phyloP scores from a whole-genome alignment of 2,797 vertebrate species.

The Hybognathus amarus region DNA sequence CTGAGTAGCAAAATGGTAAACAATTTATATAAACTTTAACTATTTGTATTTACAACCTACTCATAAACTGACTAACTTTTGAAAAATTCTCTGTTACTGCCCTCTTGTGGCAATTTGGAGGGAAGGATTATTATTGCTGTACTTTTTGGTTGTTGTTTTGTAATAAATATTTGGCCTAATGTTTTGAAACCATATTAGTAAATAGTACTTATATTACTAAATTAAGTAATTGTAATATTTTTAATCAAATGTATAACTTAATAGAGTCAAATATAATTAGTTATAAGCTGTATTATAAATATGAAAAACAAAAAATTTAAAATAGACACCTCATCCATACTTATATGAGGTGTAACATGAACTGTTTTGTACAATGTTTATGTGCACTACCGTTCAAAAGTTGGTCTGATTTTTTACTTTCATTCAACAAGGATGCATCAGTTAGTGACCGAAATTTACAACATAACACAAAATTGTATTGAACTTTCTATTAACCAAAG shows the following conservation, averaged over 20 bases:
- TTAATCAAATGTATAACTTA: not conserved
- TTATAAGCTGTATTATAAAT: not conserved
- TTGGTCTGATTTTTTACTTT: not conserved
- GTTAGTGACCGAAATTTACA: not conserved
- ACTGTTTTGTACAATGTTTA: not conserved
- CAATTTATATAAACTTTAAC: not conserved
- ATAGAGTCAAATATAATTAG: not conserved
- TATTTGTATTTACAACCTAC: not conserved
- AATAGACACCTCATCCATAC: not conserved
- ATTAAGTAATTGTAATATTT: not conserved
- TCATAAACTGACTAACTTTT: not conserved
- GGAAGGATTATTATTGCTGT: not conserved
- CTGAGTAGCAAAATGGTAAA: not conserved
- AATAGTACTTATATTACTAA: not conserved
- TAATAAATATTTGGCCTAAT: not conserved
- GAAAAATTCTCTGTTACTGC: not conserved
- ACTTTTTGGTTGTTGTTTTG: not conserved
- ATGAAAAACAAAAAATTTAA: not conserved
- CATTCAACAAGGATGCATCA: not conserved
- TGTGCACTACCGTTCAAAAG: not conserved
- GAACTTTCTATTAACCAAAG: too few relatives aligned
- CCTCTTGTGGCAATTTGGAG: slow-evolving; percentile 11
- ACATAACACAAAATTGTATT: too few relatives aligned
- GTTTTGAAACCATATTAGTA: not conserved
- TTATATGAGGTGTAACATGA: not conserved